Evolutionary conservation across 2,888 invertebrate species (phyloP).

Genomic region (Eurytoma adleriae): DNA sequence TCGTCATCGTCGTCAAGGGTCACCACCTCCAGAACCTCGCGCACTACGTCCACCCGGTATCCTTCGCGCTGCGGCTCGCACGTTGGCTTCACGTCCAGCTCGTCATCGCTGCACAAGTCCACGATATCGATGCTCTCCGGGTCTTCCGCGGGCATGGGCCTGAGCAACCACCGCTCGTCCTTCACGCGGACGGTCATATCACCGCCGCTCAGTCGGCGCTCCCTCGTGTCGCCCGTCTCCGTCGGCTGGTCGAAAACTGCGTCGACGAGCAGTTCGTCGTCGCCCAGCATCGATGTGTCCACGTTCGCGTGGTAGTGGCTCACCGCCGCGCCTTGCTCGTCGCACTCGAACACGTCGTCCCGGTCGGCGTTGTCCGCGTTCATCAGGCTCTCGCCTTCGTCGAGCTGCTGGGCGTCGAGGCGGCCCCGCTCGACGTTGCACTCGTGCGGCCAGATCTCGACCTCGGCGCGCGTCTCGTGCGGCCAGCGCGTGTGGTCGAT

Average conservation of each 20-base stretch:
- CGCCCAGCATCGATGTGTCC: constrained; percentile 12
- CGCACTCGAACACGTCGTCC: not conserved
- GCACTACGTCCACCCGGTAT: not conserved
- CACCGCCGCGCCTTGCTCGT: not conserved
- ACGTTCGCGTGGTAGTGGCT: not conserved
- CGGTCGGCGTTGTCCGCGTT: not conserved
- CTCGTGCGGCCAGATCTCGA: constrained; percentile 44
- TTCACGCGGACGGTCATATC: constrained; percentile 2
- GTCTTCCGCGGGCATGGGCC: not conserved
- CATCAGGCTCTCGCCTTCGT: not conserved
- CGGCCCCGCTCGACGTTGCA: constrained; percentile 18
- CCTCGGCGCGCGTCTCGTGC: not conserved
- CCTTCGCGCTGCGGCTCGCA: not conserved
- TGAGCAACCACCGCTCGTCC: not conserved
- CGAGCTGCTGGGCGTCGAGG: not conserved
- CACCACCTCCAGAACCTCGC: not conserved
- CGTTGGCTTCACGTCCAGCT: not conserved
- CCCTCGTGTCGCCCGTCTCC: not conserved
- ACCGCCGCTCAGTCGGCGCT: not conserved
- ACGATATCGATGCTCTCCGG: not conserved
- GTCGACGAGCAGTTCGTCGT: not conserved
- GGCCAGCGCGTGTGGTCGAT: constrained; percentile 43
- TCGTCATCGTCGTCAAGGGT: constrained; percentile 23
- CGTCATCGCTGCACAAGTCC: constrained; percentile 34
- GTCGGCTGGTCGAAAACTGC: not conserved